phyloP scores from a whole-genome alignment of 2,888 invertebrate genomes.

The Branchipolynoe longqiensis region DNA sequence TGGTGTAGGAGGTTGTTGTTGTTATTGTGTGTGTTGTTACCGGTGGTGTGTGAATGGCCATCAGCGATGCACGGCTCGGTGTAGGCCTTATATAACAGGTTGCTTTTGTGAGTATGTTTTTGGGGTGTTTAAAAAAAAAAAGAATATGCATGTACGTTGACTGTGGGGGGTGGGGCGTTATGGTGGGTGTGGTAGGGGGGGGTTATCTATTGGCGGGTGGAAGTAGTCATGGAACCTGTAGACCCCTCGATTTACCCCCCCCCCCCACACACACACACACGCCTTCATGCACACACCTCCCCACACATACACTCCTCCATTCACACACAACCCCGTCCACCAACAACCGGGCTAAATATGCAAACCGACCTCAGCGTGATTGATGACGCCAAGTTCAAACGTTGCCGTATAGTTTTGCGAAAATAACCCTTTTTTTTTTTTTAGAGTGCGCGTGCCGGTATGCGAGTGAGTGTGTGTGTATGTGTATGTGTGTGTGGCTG shows the following conservation, averaged over 20 bases:
- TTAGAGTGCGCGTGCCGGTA: too few relatives aligned
- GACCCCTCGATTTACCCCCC: too few relatives aligned
- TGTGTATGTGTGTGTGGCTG: too few relatives aligned
- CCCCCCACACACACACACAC: too few relatives aligned
- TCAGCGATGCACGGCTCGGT: background rate
- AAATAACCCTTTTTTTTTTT: conserved; percentile 44
- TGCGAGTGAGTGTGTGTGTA: too few relatives aligned
- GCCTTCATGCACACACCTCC: too few relatives aligned
- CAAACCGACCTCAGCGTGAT: conserved; percentile 27
- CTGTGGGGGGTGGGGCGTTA: background rate
- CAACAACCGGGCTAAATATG: conserved; percentile 39
- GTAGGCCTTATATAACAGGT: background rate
- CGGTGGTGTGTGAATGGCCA: background rate
- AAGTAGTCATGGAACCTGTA: too few relatives aligned
- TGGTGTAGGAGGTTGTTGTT: background rate
- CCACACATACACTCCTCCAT: too few relatives aligned
- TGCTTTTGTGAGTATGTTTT: background rate
- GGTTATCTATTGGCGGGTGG: too few relatives aligned
- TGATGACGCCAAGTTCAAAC: conserved; percentile 30
- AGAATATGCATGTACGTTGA: background rate
- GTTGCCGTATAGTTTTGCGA: conserved; percentile 39
- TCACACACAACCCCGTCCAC: background rate
- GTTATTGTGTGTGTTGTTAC: conserved; percentile 9
- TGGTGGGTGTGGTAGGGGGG: background rate
- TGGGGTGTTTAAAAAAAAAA: background rate